Evolutionary conservation across 2,888 invertebrate genomes (phyloP), one percentile per base, ranked within the genome.

Genomic region (Eurytoma californica): DNA sequence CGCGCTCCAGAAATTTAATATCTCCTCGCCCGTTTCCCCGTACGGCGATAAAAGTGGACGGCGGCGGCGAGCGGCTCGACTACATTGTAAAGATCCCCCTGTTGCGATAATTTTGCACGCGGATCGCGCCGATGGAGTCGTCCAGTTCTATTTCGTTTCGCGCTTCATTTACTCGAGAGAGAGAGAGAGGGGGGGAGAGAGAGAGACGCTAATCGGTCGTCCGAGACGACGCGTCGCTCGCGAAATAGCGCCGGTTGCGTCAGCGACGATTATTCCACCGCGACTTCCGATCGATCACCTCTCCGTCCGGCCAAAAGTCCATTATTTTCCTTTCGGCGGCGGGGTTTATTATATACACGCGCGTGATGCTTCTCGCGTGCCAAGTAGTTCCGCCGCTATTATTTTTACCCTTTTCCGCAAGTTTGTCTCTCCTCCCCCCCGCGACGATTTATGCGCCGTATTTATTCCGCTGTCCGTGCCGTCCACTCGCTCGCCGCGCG

Each of bases 371-470:
- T 39, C 30, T 9, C 63, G 57, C 53, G 65, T 67, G 72, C 78
- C 78, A 72, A 78, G 68, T 61, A 39, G 65, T 63, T 55, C 39
- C 39, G 39, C 39, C 13, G 60, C 51, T 55, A 51, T 77, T 77
- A 77, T 77, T 70, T 77, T 68, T 77, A 65, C 66, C 60, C 47
- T 74, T 67, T 66, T 60, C 51, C 60, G 60, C 74, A 49, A 65
- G 66, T 49, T 58, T 60, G 49, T 18, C 18, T 65, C 39, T 7
- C 9, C 4, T 16, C 14, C 47, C 3, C 14, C 47, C 3, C 13
- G 2, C 9, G 18, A 5, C 7, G 18, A 49, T 47, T 12, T 18
- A 18, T n/a, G 5, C 24, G 13, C 20, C 20, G 18, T 49, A 5
- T 16, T n/a, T 5, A 28, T 24, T n/a, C 28, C 16, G 16, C 16